Evolutionary conservation across 1,140 invertebrate species (phyloP).

Genomic region (Temnothorax longispinosus): DNA sequence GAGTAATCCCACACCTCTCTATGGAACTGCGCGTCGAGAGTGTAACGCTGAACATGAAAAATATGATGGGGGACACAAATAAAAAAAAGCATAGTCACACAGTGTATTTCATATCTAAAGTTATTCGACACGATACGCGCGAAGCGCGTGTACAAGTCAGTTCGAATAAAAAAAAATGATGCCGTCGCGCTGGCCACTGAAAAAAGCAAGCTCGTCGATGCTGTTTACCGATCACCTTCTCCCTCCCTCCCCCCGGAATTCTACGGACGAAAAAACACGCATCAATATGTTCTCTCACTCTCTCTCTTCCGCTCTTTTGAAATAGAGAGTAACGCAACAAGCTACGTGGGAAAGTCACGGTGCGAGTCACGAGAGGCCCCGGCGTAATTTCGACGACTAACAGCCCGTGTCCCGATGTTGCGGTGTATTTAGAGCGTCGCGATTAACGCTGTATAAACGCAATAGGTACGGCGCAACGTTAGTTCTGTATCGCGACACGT

Average conservation of each 20-base stretch:
- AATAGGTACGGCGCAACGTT: background rate
- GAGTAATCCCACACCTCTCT: conserved; percentile 23
- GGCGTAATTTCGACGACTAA: conserved; percentile 15
- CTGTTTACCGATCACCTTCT: background rate
- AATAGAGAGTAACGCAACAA: background rate
- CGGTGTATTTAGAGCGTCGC: conserved; percentile 37
- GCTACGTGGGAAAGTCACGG: background rate
- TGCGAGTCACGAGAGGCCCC: background rate
- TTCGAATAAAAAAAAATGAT: conserved; percentile 31
- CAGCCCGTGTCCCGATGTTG: background rate
- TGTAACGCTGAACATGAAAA: background rate
- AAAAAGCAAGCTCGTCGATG: conserved; percentile 33
- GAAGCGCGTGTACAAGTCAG: background rate
- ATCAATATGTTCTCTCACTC: background rate
- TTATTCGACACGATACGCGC: conserved; percentile 7
- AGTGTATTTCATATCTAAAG: conserved; percentile 23
- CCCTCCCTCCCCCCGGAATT: background rate
- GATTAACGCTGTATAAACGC: conserved; percentile 43
- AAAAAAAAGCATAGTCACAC: background rate
- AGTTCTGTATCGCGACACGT: background rate
- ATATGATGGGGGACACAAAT: background rate
- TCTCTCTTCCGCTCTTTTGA: background rate
- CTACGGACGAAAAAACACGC: conserved; percentile 5
- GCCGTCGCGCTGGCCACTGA: conserved; percentile 24
- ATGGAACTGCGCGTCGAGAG: conserved; percentile 5